Conservation (phyloP, 2,113 vertebrate genomes). For the Gobius niger region DNA sequence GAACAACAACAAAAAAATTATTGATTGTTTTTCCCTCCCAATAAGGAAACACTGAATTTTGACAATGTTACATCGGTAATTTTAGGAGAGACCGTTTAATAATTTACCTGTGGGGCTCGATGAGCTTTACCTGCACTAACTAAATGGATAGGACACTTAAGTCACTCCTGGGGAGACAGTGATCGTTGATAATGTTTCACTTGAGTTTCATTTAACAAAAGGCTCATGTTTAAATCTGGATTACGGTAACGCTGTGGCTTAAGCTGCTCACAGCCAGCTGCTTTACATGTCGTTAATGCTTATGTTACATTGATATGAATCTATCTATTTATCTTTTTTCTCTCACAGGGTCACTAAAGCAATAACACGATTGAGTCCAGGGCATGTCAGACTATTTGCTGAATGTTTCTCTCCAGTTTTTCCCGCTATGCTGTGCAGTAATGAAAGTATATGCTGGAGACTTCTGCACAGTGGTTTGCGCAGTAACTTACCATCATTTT, state of each 20-base stretch:
- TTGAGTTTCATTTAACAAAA: slow-evolving; percentile 8
- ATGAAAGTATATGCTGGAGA: too few species aligned
- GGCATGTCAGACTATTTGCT: too few species aligned
- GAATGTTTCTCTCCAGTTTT: too few species aligned
- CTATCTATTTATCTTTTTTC: too few species aligned
- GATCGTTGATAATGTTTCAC: not conserved
- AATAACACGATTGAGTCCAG: too few species aligned
- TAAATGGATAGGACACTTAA: slow-evolving; percentile 2
- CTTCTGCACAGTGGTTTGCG: too few species aligned
- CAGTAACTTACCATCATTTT: too few species aligned
- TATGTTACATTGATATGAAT: too few species aligned
- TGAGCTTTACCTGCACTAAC: not conserved
- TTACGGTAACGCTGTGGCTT: not conserved
- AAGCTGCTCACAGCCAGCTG: not conserved
- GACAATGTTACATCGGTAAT: not conserved
- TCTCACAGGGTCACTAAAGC: too few species aligned
- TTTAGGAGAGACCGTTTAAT: slow-evolving; percentile 2
- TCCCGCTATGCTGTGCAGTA: too few species aligned
- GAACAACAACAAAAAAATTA: too few species aligned
- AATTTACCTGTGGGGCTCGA: slow-evolving; percentile 1
- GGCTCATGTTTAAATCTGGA: not conserved
- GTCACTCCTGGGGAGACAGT: not conserved
- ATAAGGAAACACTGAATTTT: not conserved
- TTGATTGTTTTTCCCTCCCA: not conserved
- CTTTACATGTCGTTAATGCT: not conserved